phyloP scores from a whole-genome alignment of 2,113 vertebrate species.

The Xiphophorus hellerii region DNA sequence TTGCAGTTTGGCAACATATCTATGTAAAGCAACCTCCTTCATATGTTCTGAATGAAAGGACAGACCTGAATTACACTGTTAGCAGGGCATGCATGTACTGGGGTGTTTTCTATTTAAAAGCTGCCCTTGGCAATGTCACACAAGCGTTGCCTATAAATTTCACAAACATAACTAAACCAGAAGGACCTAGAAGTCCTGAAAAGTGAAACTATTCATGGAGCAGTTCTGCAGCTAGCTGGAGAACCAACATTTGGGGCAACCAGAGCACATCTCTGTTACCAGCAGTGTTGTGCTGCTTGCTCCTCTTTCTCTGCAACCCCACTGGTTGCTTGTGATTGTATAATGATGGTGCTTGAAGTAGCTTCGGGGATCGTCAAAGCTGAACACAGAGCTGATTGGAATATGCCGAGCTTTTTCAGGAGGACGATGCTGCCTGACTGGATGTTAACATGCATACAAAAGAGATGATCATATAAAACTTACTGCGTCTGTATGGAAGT shows the following conservation, averaged over 20 bases:
- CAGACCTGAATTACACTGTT: slow-evolving; percentile 37
- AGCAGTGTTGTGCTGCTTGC: not conserved
- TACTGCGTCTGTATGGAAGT: not conserved
- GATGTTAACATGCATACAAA: slow-evolving; percentile 21
- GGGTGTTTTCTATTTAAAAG: slow-evolving; percentile 62
- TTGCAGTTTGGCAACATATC: slow-evolving; percentile 37
- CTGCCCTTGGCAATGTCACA: slow-evolving; percentile 64
- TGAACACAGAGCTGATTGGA: not conserved
- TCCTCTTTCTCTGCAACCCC: slow-evolving; percentile 11
- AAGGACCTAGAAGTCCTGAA: slow-evolving; percentile 31
- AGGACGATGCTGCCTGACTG: slow-evolving; percentile 7
- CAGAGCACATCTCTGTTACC: slow-evolving; percentile 43
- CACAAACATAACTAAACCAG: slow-evolving; percentile 28
- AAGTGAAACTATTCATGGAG: slow-evolving; percentile 35
- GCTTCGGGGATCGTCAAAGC: slow-evolving; percentile 20
- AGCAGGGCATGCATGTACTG: slow-evolving; percentile 27
- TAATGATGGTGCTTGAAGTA: slow-evolving; percentile 13
- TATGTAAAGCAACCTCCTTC: slow-evolving; percentile 38
- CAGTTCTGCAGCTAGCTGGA: slow-evolving; percentile 59
- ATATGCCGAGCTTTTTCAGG: slow-evolving; percentile 22
- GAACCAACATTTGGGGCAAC: slow-evolving; percentile 64
- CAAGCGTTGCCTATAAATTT: slow-evolving; percentile 29
- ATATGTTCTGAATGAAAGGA: slow-evolving; percentile 12
- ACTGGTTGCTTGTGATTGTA: slow-evolving; percentile 31
- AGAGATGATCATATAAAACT: slow-evolving; percentile 23